phyloP scores from a whole-genome alignment of 1,140 invertebrate species.

The Listronotus bonariensis region DNA sequence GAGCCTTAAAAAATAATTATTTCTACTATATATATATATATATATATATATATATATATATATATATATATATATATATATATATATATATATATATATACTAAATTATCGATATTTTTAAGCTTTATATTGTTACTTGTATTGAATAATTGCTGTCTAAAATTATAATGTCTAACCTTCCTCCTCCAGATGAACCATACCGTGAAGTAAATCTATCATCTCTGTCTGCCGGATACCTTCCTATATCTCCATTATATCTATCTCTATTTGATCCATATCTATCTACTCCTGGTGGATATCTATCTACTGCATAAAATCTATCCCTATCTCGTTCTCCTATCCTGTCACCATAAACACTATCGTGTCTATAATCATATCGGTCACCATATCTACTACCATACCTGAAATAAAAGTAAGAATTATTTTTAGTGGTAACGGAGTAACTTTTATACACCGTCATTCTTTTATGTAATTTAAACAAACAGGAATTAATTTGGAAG shows the following conservation, averaged over 20 bases:
- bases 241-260: conserved; percentile 48
- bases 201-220: conserved; percentile 41
- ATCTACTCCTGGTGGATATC: conserved; percentile 51
- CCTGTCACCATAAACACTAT: conserved; percentile 43
- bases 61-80: no score
- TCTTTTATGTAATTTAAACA: no score
- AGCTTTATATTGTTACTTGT: no score
- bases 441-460: no score
- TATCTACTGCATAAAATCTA: conserved; percentile 47
- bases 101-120: no score
- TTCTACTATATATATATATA: no score
- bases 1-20: neutral
- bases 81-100: no score
- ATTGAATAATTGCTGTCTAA: neutral
- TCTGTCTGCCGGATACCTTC: conserved; percentile 41
- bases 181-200: conserved; percentile 33
- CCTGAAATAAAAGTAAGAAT: neutral
- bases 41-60: no score
- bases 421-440: no score
- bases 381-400: conserved; percentile 54
- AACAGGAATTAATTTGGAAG: no score
- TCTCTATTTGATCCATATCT: conserved; percentile 55
- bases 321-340: conserved; percentile 52
- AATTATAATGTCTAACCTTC: neutral
- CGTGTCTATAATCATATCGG: conserved; percentile 57